Conservation (phyloP, 1,140 invertebrate genomes). For the Aricia agestis region DNA sequence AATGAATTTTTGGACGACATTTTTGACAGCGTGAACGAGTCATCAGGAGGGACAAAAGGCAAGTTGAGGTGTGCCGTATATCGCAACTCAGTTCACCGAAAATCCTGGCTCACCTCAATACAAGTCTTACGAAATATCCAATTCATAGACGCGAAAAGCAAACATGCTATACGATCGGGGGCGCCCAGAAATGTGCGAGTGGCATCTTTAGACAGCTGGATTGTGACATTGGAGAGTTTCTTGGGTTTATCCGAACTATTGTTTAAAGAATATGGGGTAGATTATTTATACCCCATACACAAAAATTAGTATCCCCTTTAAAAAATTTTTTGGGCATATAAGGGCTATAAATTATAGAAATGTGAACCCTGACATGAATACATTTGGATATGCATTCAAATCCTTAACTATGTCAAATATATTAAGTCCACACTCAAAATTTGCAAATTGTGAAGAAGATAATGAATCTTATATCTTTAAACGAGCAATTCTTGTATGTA, state of each 20-base stretch:
- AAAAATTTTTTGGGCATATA: conserved; percentile 21
- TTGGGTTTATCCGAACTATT: conserved; percentile 24
- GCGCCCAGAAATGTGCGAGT: too few relatives aligned
- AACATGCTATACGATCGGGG: conserved; percentile 11
- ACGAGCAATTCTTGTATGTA: too few relatives aligned
- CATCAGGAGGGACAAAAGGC: conserved; percentile 14
- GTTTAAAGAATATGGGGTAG: conserved; percentile 25
- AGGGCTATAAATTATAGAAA: conserved; percentile 28
- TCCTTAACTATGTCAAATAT: conserved; percentile 8
- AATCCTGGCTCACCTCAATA: conserved; percentile 20
- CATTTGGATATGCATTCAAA: conserved; percentile 26
- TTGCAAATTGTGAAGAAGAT: conserved; percentile 15
- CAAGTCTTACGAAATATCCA: conserved; percentile 23
- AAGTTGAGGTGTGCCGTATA: conserved; percentile 28
- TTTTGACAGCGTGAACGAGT: conserved; percentile 32
- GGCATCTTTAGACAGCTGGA: too few relatives aligned
- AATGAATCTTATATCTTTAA: too few relatives aligned
- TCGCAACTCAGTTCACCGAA: conserved; percentile 17
- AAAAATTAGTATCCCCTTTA: conserved; percentile 17
- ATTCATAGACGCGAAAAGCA: conserved; percentile 19
- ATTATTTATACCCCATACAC: conserved; percentile 24
- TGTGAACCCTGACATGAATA: conserved; percentile 23
- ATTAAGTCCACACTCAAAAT: conserved; percentile 11
- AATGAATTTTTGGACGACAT: conserved; percentile 28
- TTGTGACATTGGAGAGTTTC: too few relatives aligned